phyloP scores from a whole-genome alignment of 2,888 invertebrate species.

The Axea sp. region DNA sequence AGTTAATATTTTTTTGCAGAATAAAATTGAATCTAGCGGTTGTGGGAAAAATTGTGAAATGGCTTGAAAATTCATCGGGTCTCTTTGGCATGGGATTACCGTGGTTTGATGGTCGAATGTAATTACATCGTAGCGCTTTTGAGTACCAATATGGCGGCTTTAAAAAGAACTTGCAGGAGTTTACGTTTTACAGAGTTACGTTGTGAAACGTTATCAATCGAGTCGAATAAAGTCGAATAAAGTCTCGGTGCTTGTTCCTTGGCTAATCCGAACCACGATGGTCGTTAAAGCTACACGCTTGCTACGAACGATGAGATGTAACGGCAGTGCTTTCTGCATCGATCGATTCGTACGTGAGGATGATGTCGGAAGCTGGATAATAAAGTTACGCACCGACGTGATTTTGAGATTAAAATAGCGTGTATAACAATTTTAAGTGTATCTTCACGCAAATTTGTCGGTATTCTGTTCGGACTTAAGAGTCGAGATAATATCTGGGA shows the following conservation, averaged over 20 bases:
- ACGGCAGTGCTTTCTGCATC: slow-evolving; percentile 46
- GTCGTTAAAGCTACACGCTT: slow-evolving; percentile 53
- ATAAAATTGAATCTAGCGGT: too few species aligned
- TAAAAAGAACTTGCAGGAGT: slow-evolving; percentile 38
- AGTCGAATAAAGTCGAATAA: slow-evolving; percentile 49
- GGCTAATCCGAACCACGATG: slow-evolving; percentile 50
- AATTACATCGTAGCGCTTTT: slow-evolving; percentile 41
- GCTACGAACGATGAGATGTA: slow-evolving; percentile 33
- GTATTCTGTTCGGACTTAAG: slow-evolving; percentile 16
- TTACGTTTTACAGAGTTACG: slow-evolving; percentile 43
- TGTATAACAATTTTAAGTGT: slow-evolving; percentile 42
- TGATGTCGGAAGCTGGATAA: slow-evolving; percentile 46
- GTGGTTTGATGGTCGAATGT: slow-evolving; percentile 30
- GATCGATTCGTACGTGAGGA: slow-evolving; percentile 51
- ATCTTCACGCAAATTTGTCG: slow-evolving; percentile 53
- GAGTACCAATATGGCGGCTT: slow-evolving; percentile 39
- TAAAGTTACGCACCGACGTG: slow-evolving; percentile 57
- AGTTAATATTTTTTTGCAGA: too few species aligned
- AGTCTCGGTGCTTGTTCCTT: slow-evolving; percentile 47
- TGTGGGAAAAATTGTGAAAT: too few species aligned
- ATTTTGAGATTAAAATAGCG: slow-evolving; percentile 45
- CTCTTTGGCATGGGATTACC: slow-evolving; percentile 10
- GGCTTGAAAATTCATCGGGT: too few species aligned
- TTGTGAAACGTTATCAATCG: slow-evolving; percentile 60
- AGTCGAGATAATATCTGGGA: slow-evolving; percentile 15